phyloP scores from a whole-genome alignment of 2,113 vertebrate genomes.

The Rhipidura dahli region DNA sequence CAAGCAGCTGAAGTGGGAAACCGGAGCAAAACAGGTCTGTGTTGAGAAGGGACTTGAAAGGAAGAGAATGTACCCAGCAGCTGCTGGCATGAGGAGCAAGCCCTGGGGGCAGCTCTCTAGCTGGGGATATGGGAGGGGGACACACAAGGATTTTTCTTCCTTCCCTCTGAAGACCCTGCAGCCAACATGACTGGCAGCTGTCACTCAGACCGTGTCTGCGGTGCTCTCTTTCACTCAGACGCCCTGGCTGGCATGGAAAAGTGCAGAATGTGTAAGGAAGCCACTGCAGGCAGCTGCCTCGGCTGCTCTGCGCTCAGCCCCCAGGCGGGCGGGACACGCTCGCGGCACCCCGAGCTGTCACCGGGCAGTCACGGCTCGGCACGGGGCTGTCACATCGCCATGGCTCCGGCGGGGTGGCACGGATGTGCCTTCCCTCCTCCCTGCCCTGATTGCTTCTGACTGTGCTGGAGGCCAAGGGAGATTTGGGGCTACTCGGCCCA shows the following conservation, averaged over 20 bases:
- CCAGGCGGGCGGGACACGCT: background rate
- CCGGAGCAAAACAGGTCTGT: background rate
- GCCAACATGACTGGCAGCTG: background rate
- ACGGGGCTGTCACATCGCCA: background rate
- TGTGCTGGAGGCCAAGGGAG: background rate
- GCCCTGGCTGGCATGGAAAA: background rate
- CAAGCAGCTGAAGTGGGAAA: slow-evolving; percentile 18
- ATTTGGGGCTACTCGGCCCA: background rate
- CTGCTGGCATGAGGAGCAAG: background rate
- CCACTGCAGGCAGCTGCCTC: background rate
- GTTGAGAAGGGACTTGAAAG: background rate
- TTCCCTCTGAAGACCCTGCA: background rate
- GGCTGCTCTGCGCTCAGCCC: background rate
- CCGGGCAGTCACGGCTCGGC: background rate
- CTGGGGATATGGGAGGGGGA: background rate
- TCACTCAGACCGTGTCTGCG: slow-evolving; percentile 5
- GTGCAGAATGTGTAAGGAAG: slow-evolving; percentile 14
- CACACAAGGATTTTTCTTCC: background rate
- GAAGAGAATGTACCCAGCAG: background rate
- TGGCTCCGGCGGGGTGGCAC: background rate
- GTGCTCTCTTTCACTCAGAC: background rate
- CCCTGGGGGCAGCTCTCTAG: background rate
- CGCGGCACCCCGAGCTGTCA: background rate
- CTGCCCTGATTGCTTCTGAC: background rate
- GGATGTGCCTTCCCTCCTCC: background rate